phyloP scores from a whole-genome alignment of 2,797 vertebrate species.

The Falco rusticolus region DNA sequence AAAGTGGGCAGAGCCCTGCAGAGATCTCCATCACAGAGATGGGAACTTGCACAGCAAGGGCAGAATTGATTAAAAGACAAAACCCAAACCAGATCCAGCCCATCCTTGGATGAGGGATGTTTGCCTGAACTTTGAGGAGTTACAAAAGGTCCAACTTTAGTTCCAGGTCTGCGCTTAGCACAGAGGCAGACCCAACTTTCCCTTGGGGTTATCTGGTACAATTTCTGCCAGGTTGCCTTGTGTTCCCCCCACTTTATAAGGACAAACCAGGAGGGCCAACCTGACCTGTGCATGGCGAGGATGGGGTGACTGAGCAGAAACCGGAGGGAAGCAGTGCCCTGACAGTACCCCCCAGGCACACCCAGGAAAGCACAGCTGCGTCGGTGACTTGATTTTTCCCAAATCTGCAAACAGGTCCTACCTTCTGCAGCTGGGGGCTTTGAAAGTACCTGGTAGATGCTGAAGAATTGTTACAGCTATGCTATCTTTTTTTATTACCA shows the following conservation, averaged over 20 bases:
- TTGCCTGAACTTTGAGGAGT: not conserved
- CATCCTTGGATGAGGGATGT: not conserved
- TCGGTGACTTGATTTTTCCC: not conserved
- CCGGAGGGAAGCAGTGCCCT: not conserved
- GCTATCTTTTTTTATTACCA: not conserved
- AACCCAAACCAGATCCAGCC: not conserved
- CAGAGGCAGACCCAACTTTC: not conserved
- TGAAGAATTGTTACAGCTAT: not conserved
- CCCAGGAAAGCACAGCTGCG: not conserved
- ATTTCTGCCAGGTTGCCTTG: not conserved
- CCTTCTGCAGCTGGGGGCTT: not conserved
- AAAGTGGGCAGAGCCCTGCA: not conserved
- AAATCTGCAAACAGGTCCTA: not conserved
- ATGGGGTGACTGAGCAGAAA: not conserved
- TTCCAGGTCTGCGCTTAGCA: not conserved
- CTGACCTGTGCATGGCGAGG: not conserved
- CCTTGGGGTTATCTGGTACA: not conserved
- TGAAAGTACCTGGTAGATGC: not conserved
- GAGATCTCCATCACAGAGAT: not conserved
- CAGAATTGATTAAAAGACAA: constrained; percentile 40
- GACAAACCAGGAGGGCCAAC: not conserved
- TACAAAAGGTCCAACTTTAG: not conserved
- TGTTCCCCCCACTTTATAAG: not conserved
- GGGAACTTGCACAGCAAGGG: not conserved
- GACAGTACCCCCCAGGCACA: not conserved